Base-by-base conservation (phyloP, 2,888 invertebrate species). In the Eretmocerus hayati region DNA sequence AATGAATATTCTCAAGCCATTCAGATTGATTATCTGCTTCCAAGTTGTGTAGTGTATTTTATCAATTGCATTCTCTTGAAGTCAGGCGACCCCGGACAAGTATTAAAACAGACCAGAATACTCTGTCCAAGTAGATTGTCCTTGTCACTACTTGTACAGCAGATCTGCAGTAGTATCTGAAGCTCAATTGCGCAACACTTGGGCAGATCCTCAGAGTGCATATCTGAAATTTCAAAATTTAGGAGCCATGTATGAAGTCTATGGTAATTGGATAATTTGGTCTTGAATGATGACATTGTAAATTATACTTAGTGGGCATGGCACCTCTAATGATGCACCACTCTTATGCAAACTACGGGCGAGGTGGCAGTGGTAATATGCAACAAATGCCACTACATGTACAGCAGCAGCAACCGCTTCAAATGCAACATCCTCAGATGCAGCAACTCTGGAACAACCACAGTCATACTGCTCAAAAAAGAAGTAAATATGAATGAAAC, bases 341-440 rank as follows among this genome's bases (percentile, higher is more conserved):
- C 71, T 74, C 76, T 75, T 77, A 73, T 77, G 72, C 75, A 73
- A 75, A 75, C 77, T 76, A 75, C 74, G 75, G 76, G 71, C 74
- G 75, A 75, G 74, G 74, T 71, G 73, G 75, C 72, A 75, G 75
- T 74, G 77, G 77, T 76, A 70, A 68, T 66, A 65, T 70, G 62
- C 70, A 69, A 69, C 70, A 69, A 69, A 70, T 69, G 75, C 77
- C 75, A 74, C 75, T 72, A 68, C 74, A 67, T 68, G 73, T 71
- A 74, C 69, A 75, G 69, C 73, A 72, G 62, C 71, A 69, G 61
- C 64, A 74, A 66, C 68, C 67, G 63, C 62, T 62, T 61, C 62
- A 62, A 59, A 61, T 61, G 58, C 63, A 62, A 62, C 63, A 63
- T 53, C 72, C 67, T 65, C 72, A 69, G 63, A 72, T 70, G 64